Percentiles rank a stretch among this genome's conserved stretches.
Conservation (phyloP, 2,888 invertebrate species). For the Troilus luridus region DNA sequence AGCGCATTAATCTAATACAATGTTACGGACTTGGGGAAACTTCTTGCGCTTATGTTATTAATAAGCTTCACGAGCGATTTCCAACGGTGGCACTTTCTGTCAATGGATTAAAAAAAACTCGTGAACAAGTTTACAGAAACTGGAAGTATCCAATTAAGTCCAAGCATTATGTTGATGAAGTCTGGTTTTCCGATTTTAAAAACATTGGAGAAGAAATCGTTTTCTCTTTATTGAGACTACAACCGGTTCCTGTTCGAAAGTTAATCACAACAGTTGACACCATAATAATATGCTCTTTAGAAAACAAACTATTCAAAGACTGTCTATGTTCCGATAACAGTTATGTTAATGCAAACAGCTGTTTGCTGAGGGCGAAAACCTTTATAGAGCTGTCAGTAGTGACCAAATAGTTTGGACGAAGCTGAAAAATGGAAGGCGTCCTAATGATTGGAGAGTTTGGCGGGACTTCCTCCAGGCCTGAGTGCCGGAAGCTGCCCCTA, state of each 20-base stretch:
- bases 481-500: slow-evolving; percentile 56
- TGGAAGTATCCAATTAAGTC: too few relatives aligned
- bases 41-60: too few relatives aligned
- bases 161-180: neutral
- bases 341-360: neutral
- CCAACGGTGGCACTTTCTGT: too few relatives aligned
- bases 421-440: slow-evolving; percentile 22
- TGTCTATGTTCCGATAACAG: neutral
- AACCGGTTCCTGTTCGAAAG: neutral
- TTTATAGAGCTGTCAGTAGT: slow-evolving; percentile 45
- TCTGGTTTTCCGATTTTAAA: neutral
- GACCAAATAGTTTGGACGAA: slow-evolving; percentile 28
- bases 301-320: neutral
- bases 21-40: too few relatives aligned
- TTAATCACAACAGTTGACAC: neutral
- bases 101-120: too few relatives aligned
- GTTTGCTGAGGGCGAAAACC: slow-evolving; percentile 33
- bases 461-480: slow-evolving; percentile 51
- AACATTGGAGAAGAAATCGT: neutral
- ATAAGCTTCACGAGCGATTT: too few relatives aligned
- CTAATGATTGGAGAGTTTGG: slow-evolving; percentile 57
- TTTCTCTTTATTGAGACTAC: neutral
- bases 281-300: slow-evolving; percentile 19
- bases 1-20: too few relatives aligned
- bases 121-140: too few relatives aligned